These are phyloP conservation scores for Hycleus cichorii DNA, from an alignment of 1,140 invertebrate species.

Conservation along the genomic window DNA sequence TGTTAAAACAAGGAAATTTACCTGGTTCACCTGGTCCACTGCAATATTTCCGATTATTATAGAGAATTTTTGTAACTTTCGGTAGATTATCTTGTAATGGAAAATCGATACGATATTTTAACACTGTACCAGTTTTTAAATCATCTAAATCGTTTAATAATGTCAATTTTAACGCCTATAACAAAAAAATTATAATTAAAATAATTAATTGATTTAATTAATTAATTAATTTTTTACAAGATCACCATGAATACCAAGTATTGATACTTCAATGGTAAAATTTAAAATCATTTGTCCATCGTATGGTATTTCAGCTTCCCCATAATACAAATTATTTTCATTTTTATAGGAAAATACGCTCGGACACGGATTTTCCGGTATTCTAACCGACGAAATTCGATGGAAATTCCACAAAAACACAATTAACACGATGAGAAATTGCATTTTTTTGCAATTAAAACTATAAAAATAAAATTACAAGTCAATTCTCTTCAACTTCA, in stretches of 20 bases:
- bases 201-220: constrained; percentile 3
- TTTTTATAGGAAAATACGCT: constrained; percentile 19
- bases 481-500: too few relatives aligned
- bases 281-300: constrained; percentile 20
- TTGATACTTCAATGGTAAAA: constrained; percentile 24
- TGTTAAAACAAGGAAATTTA: constrained; percentile 10
- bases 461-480: too few relatives aligned
- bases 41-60: constrained; percentile 27
- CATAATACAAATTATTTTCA: constrained; percentile 15
- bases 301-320: constrained; percentile 20
- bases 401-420: too few relatives aligned
- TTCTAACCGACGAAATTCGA: too few relatives aligned
- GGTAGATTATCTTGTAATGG: constrained; percentile 31
- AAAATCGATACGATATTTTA: constrained; percentile 31
- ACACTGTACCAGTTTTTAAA: background rate
- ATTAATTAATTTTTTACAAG: constrained; percentile 12
- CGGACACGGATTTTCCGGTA: constrained; percentile 25
- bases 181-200: constrained; percentile 4
- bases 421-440: too few relatives aligned
- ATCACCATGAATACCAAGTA: constrained; percentile 19
- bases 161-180: constrained; percentile 22
- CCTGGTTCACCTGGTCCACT: constrained; percentile 27
- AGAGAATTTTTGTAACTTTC: constrained; percentile 28
- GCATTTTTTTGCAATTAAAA: too few relatives aligned
- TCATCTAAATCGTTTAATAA: constrained; percentile 16